Evolutionary conservation across 2,888 invertebrate species (phyloP).

Genomic region (Orchesellides sinensis): DNA sequence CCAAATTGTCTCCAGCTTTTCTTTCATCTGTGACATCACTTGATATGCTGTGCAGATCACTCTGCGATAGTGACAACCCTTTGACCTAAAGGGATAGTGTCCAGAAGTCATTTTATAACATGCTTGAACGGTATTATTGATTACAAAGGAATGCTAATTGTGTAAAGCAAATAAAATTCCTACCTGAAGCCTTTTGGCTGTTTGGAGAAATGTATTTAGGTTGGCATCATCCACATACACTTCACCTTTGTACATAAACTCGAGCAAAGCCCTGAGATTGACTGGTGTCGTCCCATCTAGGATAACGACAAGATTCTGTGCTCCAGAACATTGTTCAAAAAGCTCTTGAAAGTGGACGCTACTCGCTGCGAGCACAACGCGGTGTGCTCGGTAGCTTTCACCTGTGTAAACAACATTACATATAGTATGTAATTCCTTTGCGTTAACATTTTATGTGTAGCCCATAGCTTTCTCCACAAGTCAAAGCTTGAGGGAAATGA

Average conservation of each 20-base stretch:
- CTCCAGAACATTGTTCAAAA: slow-evolving; percentile 91
- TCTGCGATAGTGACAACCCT: slow-evolving; percentile 81
- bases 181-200: slow-evolving; percentile 79
- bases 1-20: slow-evolving; percentile 67
- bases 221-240: slow-evolving; percentile 95
- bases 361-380: slow-evolving; percentile 93
- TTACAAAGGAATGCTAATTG: background rate
- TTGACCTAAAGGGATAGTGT: slow-evolving; percentile 84
- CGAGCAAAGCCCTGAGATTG: slow-evolving; percentile 88
- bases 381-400: slow-evolving; percentile 93
- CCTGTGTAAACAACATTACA: slow-evolving; percentile 80
- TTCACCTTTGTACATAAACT: slow-evolving; percentile 97
- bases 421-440: too few relatives aligned
- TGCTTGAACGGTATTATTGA: too few relatives aligned
- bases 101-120: slow-evolving; percentile 8
- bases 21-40: slow-evolving; percentile 74
- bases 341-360: slow-evolving; percentile 95
- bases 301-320: slow-evolving; percentile 86
- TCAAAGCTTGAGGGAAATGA: too few relatives aligned
- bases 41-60: slow-evolving; percentile 75
- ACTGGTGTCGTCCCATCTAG: slow-evolving; percentile 92
- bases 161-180: background rate
- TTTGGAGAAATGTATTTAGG: slow-evolving; percentile 92
- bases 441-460: background rate
- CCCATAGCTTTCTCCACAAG: background rate